Evolutionary conservation across 2,888 invertebrate species (phyloP), one percentile per base, ranked within the genome.

Genomic region (Eilema caniola): DNA sequence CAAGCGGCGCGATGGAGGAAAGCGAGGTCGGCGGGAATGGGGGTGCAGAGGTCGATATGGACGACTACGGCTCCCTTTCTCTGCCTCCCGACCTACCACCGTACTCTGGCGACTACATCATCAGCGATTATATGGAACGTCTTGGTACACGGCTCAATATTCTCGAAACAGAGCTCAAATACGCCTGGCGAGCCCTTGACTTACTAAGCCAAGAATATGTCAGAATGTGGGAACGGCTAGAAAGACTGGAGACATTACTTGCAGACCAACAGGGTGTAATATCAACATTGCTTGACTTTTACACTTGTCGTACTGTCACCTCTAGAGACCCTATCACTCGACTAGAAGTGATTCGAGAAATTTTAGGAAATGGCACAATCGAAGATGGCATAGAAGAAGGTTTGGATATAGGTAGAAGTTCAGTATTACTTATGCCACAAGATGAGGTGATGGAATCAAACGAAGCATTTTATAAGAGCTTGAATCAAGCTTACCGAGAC

Each of bases 201-300:
- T 96, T 99, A 67, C 96, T 99, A 47, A 98, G 98, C 57, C 98
- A 98, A 86, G 99, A 99, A 89, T 99, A 98, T 86, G 98, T 98
- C 67, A 98, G 98, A 89, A 99, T 99, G 97, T 99, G 98, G 98
- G 98, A 98, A 86, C 96, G 98, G 62, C 94, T 99, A 73, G 98
- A 99, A 87, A 98, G 98, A 90, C 94, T 99, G 37, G 98, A 99
- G 89, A 96, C 97, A 28, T 96, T 98, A 74, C 96, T 98, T 4
- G 97, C 97, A 89, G 98, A 98, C 88, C 99, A 99, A 90, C 98
- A 98, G 90, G 97, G 98, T 82, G 98, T 98, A 61, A 98, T 99
- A 84, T 97, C 97, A 67, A 98, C 98, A 88, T 95, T 99, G 85
- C 96, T 98, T 87, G 97, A 97, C 88, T 97, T 97, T 91, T 97